These are phyloP conservation scores for Vollenhovia emeryi DNA, from an alignment of 1,140 invertebrate species.

Conservation along the genomic window DNA sequence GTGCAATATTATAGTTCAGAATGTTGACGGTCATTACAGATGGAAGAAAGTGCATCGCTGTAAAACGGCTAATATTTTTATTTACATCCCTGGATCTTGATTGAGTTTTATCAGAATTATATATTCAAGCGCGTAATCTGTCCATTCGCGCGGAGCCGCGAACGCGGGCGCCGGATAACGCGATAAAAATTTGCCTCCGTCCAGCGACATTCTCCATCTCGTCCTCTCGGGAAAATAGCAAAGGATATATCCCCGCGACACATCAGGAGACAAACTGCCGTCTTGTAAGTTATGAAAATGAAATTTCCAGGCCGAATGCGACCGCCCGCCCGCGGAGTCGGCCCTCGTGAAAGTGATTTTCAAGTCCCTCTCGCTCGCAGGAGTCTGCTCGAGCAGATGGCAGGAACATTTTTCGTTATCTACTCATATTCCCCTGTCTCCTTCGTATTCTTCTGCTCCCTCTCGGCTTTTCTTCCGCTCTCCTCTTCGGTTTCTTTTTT, in stretches of 20 bases:
- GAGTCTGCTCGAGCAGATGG: slow-evolving; percentile 58
- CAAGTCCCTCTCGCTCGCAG: slow-evolving; percentile 33
- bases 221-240: slow-evolving; percentile 7
- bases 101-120: not conserved
- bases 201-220: not conserved
- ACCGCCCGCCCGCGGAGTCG: slow-evolving; percentile 3
- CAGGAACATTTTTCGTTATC: slow-evolving; percentile 65
- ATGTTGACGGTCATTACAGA: not conserved
- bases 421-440: slow-evolving; percentile 40
- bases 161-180: not conserved
- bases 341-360: slow-evolving; percentile 60
- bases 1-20: not conserved
- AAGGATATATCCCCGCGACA: slow-evolving; percentile 26
- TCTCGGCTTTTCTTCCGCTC: not conserved
- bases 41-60: not conserved
- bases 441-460: slow-evolving; percentile 27
- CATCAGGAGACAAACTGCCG: slow-evolving; percentile 46
- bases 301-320: slow-evolving; percentile 58
- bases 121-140: not conserved
- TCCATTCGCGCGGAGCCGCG: not conserved
- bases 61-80: not conserved
- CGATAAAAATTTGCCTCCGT: slow-evolving; percentile 11
- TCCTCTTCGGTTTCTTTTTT: not conserved
- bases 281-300: slow-evolving; percentile 50
- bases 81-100: not conserved